A percentile compares a stretch with the other conserved stretches of the same genome.
Evolutionary conservation across 2,888 invertebrate species (phyloP).

Genomic region (Strigamia crassipes): DNA sequence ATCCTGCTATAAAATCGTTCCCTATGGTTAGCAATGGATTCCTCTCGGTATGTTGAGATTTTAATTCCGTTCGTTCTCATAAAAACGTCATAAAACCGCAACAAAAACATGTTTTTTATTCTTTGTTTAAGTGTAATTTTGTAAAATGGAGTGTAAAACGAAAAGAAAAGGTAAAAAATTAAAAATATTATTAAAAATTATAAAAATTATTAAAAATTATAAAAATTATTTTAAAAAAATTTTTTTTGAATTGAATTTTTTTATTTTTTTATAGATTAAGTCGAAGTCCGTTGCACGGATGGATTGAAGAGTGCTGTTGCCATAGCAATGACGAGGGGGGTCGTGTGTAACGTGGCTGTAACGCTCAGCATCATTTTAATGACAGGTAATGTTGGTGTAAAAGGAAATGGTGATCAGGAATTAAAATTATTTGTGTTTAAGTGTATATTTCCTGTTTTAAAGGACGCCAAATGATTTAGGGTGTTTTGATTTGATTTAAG

Average conservation of each 20-base stretch:
- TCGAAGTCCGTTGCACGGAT: background rate
- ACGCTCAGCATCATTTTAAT: background rate
- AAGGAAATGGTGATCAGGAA: background rate
- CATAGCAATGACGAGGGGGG: background rate
- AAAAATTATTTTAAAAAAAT: no score
- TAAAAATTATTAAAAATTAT: background rate
- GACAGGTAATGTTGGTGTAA: background rate
- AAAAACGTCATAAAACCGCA: background rate
- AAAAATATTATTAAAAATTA: no score
- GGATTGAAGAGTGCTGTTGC: background rate
- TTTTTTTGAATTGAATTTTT: background rate
- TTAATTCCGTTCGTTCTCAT: background rate
- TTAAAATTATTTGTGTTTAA: background rate
- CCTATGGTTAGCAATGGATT: background rate
- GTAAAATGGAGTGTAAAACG: background rate
- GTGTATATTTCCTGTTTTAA: background rate
- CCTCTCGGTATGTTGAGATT: background rate
- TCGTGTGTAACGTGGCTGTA: background rate
- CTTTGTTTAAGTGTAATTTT: background rate
- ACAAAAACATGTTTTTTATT: background rate
- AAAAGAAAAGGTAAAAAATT: background rate
- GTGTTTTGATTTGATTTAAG: background rate
- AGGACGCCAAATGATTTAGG: slow-evolving; percentile 3
- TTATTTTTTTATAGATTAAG: background rate
- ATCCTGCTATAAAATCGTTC: background rate